Evolutionary conservation across 2,888 invertebrate species (phyloP).

Genomic region (Eupithecia centaureata): DNA sequence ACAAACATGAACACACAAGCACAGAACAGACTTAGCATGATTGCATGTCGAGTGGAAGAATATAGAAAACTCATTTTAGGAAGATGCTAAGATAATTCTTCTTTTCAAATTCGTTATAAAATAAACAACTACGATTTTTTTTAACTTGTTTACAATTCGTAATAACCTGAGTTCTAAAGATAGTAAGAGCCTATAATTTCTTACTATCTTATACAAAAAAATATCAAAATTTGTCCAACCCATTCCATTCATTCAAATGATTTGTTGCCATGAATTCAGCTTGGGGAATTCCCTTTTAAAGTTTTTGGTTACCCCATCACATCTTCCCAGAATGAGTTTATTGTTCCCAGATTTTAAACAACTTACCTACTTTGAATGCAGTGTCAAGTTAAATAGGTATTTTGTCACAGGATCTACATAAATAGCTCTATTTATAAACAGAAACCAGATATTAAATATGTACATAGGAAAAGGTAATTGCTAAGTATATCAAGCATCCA

Average conservation of each 20-base stretch:
- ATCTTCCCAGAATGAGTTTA: neutral
- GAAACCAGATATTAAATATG: neutral
- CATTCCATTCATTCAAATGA: neutral
- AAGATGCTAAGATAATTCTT: neutral
- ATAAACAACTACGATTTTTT: conserved; percentile 1
- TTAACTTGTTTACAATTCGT: neutral
- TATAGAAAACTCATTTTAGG: neutral
- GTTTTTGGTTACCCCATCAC: neutral
- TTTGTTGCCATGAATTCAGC: neutral
- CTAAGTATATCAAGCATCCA: neutral
- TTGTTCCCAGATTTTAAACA: neutral
- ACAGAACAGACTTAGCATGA: neutral
- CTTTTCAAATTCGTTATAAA: neutral
- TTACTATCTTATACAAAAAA: too few relatives aligned
- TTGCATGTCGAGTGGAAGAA: neutral
- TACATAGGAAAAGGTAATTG: neutral
- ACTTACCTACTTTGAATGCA: neutral
- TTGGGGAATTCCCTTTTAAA: neutral
- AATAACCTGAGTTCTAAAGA: neutral
- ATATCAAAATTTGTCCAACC: neutral
- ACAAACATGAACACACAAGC: conserved; percentile 11
- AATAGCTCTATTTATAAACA: neutral
- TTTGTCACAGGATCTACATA: neutral
- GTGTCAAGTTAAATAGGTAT: neutral
- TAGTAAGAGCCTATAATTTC: neutral